A percentile compares a stretch with the other conserved stretches of the same genome.
Conservation (phyloP, 1,140 invertebrate species). For the Drosophila trapezifrons region DNA sequence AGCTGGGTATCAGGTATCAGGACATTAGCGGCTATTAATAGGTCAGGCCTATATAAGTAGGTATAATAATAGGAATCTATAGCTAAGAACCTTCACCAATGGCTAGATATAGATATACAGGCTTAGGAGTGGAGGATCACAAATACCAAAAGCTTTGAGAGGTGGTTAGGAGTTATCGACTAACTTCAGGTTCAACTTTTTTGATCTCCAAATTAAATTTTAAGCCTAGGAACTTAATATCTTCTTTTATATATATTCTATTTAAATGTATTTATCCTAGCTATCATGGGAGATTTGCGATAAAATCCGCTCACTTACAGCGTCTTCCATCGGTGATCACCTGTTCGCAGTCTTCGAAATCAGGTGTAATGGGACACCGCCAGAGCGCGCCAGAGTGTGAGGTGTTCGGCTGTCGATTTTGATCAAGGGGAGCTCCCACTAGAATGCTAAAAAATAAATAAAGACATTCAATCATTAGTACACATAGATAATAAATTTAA, state of each 20-base stretch:
- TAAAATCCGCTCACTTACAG: constrained; percentile 86
- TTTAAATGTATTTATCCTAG: background rate
- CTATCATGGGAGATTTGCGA: background rate
- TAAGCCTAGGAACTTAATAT: constrained; percentile 1
- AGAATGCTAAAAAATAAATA: constrained; percentile 86
- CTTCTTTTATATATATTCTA: background rate
- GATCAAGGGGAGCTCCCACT: constrained; percentile 94
- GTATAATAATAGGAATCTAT: constrained; percentile 3
- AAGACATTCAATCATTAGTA: background rate
- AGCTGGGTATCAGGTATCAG: constrained; percentile 14
- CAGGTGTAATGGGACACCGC: constrained; percentile 91
- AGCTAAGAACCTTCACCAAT: constrained; percentile 32
- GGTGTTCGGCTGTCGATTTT: constrained; percentile 93
- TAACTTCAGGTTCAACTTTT: background rate
- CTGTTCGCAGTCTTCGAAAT: constrained; percentile 90
- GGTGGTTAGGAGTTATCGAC: constrained; percentile 25
- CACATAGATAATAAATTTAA: background rate
- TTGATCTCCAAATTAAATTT: background rate
- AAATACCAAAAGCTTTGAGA: constrained; percentile 27
- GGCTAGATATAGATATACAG: constrained; percentile 2
- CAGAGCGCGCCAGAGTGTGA: constrained; percentile 94
- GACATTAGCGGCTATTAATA: background rate
- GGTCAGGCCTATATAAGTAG: background rate
- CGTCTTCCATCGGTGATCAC: constrained; percentile 93
- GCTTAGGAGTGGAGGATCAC: background rate